Evolutionary conservation across 2,113 vertebrate genomes (phyloP), one percentile per base, ranked within the genome.

Genomic region (Thunnus maccoyii): DNA sequence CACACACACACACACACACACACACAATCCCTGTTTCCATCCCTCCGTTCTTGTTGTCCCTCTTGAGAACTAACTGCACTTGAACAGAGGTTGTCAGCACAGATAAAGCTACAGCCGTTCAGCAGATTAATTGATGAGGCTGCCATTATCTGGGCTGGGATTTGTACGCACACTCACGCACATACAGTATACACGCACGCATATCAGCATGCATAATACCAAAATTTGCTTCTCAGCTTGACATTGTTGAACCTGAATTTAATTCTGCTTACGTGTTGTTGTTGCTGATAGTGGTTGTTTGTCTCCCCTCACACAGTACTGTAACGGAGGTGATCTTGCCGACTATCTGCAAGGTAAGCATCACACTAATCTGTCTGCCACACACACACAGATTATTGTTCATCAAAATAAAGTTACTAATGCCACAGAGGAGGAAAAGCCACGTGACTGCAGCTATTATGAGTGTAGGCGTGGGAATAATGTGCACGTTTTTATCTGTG

Each of bases 281-380:
- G 30, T 54, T 79, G n/a, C 76, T 83, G 56, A 68, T 80, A 8
- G 22, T 78, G 76, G 44, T 61, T 81, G 52, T 88, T 57, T 85
- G 63, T 83, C 66, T 72, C 94, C 80, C 85, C 60, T 10, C 55
- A 36, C 63, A 61, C 95, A 99, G 98, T 99, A 98, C 92, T 99
- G 98, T 95, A 99, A 99, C 72, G 98, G 98, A 89, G 98, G 98
- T 36, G 98, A 99, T 94, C 93, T 99, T 82, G 98, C 98, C n/a
- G 98, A 99, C 95, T 99, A 99, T 92, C 96, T 99, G 87, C 98
- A 99, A 98, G 97, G 98, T 99, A 97, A 96, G 94, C 80, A 50
- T 69, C 63, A 1, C 50, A 16, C 54, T 75, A 63, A 81, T 88
- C 66, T 30, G 36, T 83, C 41, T 20, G 4, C 12, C 10, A 17